phyloP scores from a whole-genome alignment of 2,888 invertebrate genomes.

The Melipona bicolor region DNA sequence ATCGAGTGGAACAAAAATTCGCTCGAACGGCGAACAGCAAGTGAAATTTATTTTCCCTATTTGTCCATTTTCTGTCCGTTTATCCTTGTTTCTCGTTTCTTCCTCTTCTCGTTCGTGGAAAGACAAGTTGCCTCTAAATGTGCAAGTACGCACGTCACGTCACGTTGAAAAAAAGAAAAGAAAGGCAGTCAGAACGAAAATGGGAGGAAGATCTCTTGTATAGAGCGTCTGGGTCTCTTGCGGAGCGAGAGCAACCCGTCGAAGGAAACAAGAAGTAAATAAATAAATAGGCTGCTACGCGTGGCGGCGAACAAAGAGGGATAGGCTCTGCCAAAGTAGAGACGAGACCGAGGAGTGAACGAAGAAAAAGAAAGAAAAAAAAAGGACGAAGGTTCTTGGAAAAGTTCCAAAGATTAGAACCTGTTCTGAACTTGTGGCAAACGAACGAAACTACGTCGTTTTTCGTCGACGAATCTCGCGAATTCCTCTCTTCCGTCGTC shows the following conservation, averaged over 20 bases:
- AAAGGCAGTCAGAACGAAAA: neutral
- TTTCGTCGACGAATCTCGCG: no score
- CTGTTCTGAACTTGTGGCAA: slow-evolving; percentile 43
- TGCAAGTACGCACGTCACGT: neutral
- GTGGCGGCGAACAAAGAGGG: slow-evolving; percentile 48
- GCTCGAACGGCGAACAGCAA: no score
- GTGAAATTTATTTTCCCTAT: no score
- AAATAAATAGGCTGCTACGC: slow-evolving; percentile 43
- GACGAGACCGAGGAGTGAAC: neutral
- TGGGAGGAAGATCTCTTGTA: slow-evolving; percentile 1
- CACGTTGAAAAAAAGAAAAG: no score
- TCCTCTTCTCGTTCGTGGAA: no score
- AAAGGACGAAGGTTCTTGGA: slow-evolving; percentile 51
- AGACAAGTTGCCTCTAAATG: slow-evolving; percentile 4
- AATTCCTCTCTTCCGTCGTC: no score
- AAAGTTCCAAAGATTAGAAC: slow-evolving; percentile 64
- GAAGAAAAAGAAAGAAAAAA: slow-evolving; percentile 28
- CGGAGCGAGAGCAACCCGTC: slow-evolving; percentile 30
- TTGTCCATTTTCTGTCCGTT: no score
- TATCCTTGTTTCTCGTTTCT: no score
- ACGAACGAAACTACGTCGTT: neutral
- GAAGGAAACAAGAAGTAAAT: slow-evolving; percentile 48
- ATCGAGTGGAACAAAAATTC: no score
- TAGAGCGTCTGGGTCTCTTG: neutral
- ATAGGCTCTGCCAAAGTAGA: slow-evolving; percentile 31